Evolutionary conservation across 2,888 invertebrate genomes (phyloP).

Genomic region (Euplexia lucipara): DNA sequence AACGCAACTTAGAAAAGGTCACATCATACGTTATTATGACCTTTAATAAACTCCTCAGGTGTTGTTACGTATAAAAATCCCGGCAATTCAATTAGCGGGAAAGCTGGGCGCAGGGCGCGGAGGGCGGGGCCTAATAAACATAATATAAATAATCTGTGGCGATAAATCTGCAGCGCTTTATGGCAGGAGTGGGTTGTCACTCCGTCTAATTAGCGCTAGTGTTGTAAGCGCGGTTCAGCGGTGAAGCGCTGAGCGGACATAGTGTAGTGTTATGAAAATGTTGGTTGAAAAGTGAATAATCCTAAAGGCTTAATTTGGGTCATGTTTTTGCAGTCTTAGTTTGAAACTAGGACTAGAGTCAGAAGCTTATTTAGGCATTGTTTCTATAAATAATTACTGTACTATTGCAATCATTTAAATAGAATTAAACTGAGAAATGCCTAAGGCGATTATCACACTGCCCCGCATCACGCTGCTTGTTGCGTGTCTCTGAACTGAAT

Average conservation of each 20-base stretch:
- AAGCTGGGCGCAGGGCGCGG: constrained; percentile 82
- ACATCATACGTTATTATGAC: constrained; percentile 58
- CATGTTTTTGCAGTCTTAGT: not conserved
- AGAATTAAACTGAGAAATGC: no score
- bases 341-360: not conserved
- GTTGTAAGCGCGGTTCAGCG: constrained; percentile 71
- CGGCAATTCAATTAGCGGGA: constrained; percentile 89
- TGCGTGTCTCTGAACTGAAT: no score
- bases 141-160: constrained; percentile 91
- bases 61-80: constrained; percentile 86
- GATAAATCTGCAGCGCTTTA: constrained; percentile 91
- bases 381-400: no score
- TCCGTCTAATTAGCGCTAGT: constrained; percentile 90
- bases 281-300: constrained; percentile 18
- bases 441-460: no score
- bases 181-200: constrained; percentile 91
- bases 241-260: constrained; percentile 64
- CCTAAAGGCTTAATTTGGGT: constrained; percentile 1
- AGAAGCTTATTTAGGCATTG: no score
- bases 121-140: constrained; percentile 90
- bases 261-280: constrained; percentile 40
- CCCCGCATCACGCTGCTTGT: no score
- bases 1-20: constrained; percentile 42
- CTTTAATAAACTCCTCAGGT: constrained; percentile 80
- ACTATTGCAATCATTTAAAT: no score